Evolutionary conservation across 2,888 invertebrate species (phyloP), one percentile per base, ranked within the genome.

Genomic region (Strigamia crassipes): DNA sequence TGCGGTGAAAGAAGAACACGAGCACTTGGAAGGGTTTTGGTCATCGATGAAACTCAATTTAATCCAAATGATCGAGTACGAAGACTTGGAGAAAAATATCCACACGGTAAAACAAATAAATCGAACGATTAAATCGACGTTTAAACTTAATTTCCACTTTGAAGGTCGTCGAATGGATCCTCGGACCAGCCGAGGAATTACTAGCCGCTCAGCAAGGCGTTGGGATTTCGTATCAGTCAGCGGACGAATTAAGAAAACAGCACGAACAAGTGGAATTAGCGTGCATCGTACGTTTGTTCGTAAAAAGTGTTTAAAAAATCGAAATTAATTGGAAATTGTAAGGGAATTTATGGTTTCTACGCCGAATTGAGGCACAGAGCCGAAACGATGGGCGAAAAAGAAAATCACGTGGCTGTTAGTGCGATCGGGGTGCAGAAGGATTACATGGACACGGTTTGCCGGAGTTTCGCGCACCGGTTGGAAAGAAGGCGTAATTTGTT

Each of bases 371-470:
- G 93, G 13, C 93, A 94, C 86, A 91, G 92, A 87, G 92, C 93
- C 80, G 92, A 92, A 79, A 89, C 89, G 78, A 88, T 92, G 82
- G 84, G 87, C 46, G 84, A 85, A 9, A 18, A 51, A 4, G 85
- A 85, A 38, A 84, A 84, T 61, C 89, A 91, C 0, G 88, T 89
- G 51, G 88, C 88, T 78, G 90, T 90, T 73, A 90, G 90, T 85
- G 93, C 94, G 87, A 88, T 94, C 79, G 89, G 91, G 83, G 92
- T 93, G 0, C 93, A 93, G 85, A 90, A 92, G 83, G 93, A 94
- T 86, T 94, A 94, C 86, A 94, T 94, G 93, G 93, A 94, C 88
- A 93, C 93, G 83, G 92, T 94, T 0, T 94, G 93, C 85, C 91
- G 93, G 82, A 93, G 92, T 85, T 94, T 94, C 86, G 93, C 94